Conservation (phyloP, 2,113 vertebrate species). For the Phaetusa simplex region DNA sequence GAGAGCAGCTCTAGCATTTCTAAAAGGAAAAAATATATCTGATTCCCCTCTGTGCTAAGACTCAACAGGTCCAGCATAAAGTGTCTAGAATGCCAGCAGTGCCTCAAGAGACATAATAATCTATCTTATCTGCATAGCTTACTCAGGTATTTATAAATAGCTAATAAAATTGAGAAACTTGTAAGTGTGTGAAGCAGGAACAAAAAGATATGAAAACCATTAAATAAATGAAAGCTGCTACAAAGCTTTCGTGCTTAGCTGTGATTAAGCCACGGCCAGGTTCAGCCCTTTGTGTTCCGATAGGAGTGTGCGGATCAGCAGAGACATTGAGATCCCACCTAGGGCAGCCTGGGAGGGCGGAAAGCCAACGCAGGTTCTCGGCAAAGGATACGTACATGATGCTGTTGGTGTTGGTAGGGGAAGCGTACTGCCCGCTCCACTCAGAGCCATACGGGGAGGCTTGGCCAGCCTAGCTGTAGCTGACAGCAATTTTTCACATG, state of each 20-base stretch:
- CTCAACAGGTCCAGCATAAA: neutral
- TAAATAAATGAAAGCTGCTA: neutral
- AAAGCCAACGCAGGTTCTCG: fast-evolving
- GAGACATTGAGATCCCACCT: neutral
- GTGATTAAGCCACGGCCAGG: fast-evolving
- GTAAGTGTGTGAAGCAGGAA: neutral
- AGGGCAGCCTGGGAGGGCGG: neutral
- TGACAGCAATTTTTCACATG: neutral
- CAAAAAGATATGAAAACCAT: neutral
- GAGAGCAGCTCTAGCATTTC: neutral
- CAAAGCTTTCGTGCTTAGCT: neutral
- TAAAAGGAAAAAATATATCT: neutral
- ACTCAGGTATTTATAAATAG: neutral
- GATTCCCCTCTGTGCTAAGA: neutral
- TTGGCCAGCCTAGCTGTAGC: neutral
- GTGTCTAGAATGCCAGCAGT: neutral
- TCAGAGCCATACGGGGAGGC: fast-evolving
- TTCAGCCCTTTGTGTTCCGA: neutral
- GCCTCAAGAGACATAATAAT: neutral
- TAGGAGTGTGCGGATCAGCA: fast-evolving
- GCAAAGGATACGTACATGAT: fast-evolving
- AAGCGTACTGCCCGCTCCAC: neutral
- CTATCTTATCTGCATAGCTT: neutral
- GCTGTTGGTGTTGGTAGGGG: neutral
- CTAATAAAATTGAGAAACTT: neutral